These are phyloP conservation scores for Ailuropoda melanoleuca DNA, from an alignment of 2,113 vertebrate genomes.

Conservation along the genomic window DNA sequence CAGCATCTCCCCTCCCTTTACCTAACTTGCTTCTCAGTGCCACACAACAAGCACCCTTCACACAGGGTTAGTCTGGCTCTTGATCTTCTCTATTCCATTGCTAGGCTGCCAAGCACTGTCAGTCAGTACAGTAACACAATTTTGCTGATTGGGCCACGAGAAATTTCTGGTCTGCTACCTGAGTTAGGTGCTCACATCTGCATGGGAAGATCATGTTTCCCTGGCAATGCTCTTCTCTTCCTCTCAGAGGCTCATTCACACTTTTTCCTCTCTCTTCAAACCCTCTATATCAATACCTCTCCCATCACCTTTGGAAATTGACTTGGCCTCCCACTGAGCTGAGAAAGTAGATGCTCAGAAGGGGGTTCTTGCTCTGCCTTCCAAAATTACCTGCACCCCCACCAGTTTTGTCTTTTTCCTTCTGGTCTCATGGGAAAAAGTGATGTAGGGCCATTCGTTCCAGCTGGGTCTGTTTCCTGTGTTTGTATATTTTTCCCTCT, in stretches of 20 bases:
- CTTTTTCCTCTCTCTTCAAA: neutral
- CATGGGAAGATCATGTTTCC: neutral
- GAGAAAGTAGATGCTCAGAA: neutral
- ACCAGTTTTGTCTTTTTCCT: neutral
- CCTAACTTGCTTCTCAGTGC: neutral
- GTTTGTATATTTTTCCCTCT: neutral
- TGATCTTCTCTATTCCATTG: neutral
- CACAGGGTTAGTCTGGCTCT: neutral
- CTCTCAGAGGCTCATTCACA: neutral
- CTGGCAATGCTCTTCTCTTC: neutral
- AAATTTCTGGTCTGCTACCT: neutral
- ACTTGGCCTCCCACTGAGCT: neutral
- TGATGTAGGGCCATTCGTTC: neutral
- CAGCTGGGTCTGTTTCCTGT: neutral
- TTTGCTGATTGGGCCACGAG: neutral
- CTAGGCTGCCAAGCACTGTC: neutral
- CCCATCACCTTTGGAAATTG: neutral
- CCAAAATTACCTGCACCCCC: neutral
- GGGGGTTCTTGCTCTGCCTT: neutral
- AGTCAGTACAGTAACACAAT: neutral
- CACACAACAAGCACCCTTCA: fast-evolving
- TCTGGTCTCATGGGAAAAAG: neutral
- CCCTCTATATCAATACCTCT: neutral
- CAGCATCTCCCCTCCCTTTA: neutral
- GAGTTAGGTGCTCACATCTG: neutral